Conservation (phyloP, 2,888 invertebrate genomes). For the Tenodera sinensis region DNA sequence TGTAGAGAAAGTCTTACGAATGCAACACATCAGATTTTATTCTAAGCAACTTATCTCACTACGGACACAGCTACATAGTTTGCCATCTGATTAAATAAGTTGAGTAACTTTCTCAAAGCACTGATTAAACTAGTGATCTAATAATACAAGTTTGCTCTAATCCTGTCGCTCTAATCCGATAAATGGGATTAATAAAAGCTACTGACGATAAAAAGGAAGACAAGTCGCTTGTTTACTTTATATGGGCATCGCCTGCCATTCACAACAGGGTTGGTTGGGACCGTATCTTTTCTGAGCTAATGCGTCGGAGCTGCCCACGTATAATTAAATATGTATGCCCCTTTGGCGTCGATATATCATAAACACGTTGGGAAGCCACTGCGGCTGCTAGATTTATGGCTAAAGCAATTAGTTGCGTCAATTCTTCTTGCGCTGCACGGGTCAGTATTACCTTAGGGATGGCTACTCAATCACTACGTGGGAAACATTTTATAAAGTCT, state of each 20-base stretch:
- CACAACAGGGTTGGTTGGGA: neutral
- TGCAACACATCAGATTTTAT: too few species aligned
- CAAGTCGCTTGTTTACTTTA: neutral
- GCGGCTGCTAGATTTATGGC: neutral
- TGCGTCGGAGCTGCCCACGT: neutral
- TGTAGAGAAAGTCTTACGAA: too few species aligned
- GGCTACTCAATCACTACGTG: neutral
- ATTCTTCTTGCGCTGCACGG: neutral
- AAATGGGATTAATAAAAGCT: neutral
- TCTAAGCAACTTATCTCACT: too few species aligned
- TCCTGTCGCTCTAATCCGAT: neutral
- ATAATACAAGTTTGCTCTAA: neutral
- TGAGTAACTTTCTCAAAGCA: too few species aligned
- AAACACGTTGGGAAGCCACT: neutral
- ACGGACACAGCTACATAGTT: too few species aligned
- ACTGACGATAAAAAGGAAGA: neutral
- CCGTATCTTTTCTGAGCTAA: neutral
- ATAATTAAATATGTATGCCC: neutral
- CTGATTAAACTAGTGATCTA: too few species aligned
- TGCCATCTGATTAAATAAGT: too few species aligned
- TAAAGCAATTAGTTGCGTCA: neutral
- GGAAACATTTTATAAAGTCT: neutral
- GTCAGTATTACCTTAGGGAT: neutral
- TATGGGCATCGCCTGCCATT: neutral
- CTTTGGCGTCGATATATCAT: neutral